Conservation (phyloP, 2,113 vertebrate genomes). For the Myrmophylax atrothorax region DNA sequence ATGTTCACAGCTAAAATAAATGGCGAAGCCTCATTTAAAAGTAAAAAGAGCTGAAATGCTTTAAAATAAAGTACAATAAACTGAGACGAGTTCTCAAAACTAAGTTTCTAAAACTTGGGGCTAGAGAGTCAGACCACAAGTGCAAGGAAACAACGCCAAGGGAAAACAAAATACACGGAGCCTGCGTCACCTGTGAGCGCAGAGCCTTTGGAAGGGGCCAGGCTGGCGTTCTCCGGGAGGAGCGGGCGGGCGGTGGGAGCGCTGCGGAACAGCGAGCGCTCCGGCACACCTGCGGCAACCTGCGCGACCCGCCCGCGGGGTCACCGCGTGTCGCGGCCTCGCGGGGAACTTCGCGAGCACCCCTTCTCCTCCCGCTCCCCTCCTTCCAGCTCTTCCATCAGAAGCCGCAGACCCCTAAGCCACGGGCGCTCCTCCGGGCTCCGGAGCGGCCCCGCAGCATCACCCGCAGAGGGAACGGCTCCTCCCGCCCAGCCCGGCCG, state of each 20-base stretch:
- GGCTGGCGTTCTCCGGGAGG: not conserved
- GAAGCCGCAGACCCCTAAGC: not conserved
- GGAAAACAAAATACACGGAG: not conserved
- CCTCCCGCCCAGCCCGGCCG: not conserved
- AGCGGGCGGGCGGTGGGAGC: not conserved
- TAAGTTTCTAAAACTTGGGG: not conserved
- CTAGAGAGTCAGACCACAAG: not conserved
- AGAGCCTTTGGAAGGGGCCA: not conserved
- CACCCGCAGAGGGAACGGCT: not conserved
- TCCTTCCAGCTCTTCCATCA: not conserved
- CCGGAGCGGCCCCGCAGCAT: not conserved
- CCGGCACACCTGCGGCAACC: not conserved
- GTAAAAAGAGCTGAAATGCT: not conserved
- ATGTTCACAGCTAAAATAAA: not conserved
- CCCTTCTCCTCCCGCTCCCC: not conserved
- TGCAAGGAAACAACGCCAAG: not conserved
- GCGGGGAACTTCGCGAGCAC: conserved; percentile 13
- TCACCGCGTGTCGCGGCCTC: not conserved
- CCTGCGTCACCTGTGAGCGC: not conserved
- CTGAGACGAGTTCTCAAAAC: not conserved
- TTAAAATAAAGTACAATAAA: not conserved
- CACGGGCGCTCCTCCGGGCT: not conserved
- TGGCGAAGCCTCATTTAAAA: not conserved
- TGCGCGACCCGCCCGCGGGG: not conserved
- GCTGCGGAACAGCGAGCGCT: not conserved